Conservation (phyloP, 2,797 vertebrate genomes). For the Spinibarbus caldwelli region DNA sequence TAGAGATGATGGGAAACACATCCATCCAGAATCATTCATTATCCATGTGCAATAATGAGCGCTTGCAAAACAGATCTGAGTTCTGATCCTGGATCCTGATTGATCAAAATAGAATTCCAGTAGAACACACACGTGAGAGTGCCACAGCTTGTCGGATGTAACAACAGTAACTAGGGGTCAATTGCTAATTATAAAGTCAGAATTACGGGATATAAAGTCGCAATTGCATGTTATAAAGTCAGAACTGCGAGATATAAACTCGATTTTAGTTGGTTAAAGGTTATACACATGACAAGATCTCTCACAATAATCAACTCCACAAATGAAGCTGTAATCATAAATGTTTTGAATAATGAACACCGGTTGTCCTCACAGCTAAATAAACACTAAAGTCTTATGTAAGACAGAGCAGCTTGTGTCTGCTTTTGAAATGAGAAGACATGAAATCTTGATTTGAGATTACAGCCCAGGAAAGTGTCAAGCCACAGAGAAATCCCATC, state of each 20-base stretch:
- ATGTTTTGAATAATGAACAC: constrained; percentile 7
- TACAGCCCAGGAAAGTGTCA: constrained; percentile 11
- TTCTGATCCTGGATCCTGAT: not conserved
- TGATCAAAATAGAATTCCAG: not conserved
- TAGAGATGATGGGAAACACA: not conserved
- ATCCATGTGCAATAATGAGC: not conserved
- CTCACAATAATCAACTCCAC: not conserved
- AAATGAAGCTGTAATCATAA: not conserved
- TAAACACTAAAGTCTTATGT: not conserved
- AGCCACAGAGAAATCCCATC: constrained; percentile 20
- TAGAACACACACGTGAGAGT: too few species aligned
- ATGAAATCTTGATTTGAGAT: constrained; percentile 35
- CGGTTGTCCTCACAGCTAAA: not conserved
- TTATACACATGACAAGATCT: not conserved
- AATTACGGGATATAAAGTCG: not conserved
- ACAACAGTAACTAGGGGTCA: not conserved
- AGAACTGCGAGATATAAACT: not conserved
- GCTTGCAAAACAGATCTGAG: not conserved
- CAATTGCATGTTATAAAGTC: not conserved
- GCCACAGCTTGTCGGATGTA: not conserved
- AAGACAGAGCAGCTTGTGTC: constrained; percentile 1
- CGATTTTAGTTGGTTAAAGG: too few species aligned
- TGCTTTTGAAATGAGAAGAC: constrained; percentile 16
- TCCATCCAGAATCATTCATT: not conserved
- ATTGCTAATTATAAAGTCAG: not conserved